Conservation (phyloP, 2,797 vertebrate genomes). For the Linurgus olivaceus region DNA sequence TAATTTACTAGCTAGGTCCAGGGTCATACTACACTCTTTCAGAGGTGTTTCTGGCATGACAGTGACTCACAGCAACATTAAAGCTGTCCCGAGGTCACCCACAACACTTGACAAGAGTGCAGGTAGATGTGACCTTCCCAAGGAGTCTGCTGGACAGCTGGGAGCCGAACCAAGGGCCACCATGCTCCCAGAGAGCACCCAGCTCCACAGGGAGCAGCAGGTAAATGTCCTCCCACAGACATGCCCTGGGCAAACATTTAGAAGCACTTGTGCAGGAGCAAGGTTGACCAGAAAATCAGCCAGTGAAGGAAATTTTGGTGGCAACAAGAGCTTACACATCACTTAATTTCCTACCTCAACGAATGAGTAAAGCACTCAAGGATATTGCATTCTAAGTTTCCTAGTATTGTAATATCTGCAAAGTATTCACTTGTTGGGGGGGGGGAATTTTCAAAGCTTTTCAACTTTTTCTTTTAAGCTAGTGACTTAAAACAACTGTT, state of each 20-base stretch:
- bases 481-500: neutral
- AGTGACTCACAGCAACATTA: neutral
- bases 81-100: neutral
- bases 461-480: neutral
- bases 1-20: neutral
- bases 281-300: neutral
- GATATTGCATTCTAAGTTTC: neutral
- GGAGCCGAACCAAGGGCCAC: neutral
- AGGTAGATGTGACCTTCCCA: neutral
- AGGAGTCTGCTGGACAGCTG: neutral
- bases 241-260: neutral
- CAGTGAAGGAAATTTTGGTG: neutral
- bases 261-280: neutral
- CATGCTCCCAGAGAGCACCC: neutral
- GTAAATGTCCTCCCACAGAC: neutral
- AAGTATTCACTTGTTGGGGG: neutral
- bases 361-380: neutral
- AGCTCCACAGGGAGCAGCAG: neutral
- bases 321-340: neutral
- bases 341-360: neutral
- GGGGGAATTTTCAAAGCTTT: neutral
- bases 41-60: neutral
- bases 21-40: neutral
- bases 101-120: neutral
- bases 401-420: neutral